phyloP scores from a whole-genome alignment of 2,888 invertebrate species.

The Amblyteles armatorius region DNA sequence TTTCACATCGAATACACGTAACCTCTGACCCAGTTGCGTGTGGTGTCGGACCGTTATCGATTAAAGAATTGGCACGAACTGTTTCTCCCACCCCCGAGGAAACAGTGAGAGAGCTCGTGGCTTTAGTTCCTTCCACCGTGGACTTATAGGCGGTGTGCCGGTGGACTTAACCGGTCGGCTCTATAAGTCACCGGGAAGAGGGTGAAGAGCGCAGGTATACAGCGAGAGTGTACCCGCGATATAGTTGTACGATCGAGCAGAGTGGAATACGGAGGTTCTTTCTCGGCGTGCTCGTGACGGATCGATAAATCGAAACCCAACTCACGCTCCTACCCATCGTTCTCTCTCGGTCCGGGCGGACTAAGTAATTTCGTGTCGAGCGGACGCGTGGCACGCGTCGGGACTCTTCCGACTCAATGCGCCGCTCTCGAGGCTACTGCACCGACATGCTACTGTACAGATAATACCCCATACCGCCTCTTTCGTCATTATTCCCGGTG shows the following conservation, averaged over 20 bases:
- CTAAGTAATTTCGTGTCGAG: slow-evolving; percentile 68
- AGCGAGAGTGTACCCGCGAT: not conserved
- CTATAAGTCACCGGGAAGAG: slow-evolving; percentile 47
- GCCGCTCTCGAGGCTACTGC: not conserved
- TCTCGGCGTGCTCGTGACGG: slow-evolving; percentile 56
- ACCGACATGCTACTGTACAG: not conserved
- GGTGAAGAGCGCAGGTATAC: slow-evolving; percentile 36
- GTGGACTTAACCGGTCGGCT: slow-evolving; percentile 23
- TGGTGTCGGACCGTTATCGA: slow-evolving; percentile 74
- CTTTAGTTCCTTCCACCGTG: slow-evolving; percentile 27
- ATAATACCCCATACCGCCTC: not conserved
- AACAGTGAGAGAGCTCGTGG: slow-evolving; percentile 8
- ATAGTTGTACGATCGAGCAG: slow-evolving; percentile 37
- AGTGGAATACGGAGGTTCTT: slow-evolving; percentile 24
- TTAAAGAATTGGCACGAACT: slow-evolving; percentile 73
- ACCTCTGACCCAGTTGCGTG: slow-evolving; percentile 74
- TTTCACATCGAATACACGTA: slow-evolving; percentile 33
- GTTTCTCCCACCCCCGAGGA: slow-evolving; percentile 5
- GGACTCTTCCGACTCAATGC: slow-evolving; percentile 57
- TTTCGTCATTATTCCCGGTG: slow-evolving; percentile 32
- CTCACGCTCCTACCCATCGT: slow-evolving; percentile 57
- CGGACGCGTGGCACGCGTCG: slow-evolving; percentile 61
- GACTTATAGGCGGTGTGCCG: not conserved
- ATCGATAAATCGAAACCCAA: slow-evolving; percentile 71
- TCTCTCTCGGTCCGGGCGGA: slow-evolving; percentile 44